Evolutionary conservation across 2,113 vertebrate genomes (phyloP).

Genomic region (Dascyllus trimaculatus): DNA sequence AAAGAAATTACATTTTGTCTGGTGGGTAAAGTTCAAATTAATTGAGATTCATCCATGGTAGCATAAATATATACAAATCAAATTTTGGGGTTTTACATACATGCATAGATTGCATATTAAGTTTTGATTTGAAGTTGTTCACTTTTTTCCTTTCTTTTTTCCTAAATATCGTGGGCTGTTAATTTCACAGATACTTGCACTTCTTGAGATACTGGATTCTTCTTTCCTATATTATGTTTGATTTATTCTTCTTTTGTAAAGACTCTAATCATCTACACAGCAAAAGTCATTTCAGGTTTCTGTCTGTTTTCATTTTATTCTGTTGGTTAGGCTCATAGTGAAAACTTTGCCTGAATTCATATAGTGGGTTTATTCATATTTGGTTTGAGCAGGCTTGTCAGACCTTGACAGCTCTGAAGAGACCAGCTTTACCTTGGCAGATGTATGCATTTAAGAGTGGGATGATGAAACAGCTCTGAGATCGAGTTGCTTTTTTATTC

Average conservation of each 20-base stretch:
- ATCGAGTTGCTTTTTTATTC: constrained; percentile 13
- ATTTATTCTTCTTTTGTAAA: not conserved
- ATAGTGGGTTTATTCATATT: constrained; percentile 10
- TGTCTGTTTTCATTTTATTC: not conserved
- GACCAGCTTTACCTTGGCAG: constrained; percentile 26
- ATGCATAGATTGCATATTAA: not conserved
- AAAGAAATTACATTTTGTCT: too few relatives aligned
- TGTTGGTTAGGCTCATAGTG: not conserved
- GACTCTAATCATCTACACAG: not conserved
- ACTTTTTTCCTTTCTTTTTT: not conserved
- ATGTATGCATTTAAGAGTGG: constrained; percentile 41
- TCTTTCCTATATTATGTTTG: not conserved
- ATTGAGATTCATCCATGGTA: not conserved
- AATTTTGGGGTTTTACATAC: not conserved
- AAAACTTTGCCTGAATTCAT: constrained; percentile 14
- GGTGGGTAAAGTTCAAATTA: too few relatives aligned
- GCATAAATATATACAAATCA: not conserved
- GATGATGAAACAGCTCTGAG: constrained; percentile 30
- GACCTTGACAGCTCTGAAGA: constrained; percentile 31
- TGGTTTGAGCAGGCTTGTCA: constrained; percentile 15
- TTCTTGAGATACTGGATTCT: not conserved
- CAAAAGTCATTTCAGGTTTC: constrained; percentile 9
- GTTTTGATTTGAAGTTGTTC: not conserved
- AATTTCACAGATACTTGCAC: not conserved
- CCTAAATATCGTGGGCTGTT: not conserved